These are phyloP conservation scores for Ephialtes manifestator DNA, from an alignment of 2,888 invertebrate species.

Conservation along the genomic window DNA sequence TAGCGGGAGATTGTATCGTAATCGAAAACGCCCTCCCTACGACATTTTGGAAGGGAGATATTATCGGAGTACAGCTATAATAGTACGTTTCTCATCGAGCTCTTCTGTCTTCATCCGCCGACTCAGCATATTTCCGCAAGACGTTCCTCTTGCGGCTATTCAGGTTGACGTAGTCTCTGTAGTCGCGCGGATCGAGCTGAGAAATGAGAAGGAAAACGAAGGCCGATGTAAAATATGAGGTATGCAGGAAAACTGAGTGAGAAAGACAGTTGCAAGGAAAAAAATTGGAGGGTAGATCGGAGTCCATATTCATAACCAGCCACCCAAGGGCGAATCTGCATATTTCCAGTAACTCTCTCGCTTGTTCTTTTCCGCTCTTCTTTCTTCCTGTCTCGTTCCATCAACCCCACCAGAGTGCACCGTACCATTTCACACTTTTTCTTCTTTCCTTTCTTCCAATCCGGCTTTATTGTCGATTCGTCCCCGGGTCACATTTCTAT, in stretches of 20 bases:
- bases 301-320: slow-evolving; percentile 54
- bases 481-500: slow-evolving; percentile 4
- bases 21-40: background rate
- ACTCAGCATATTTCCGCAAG: slow-evolving; percentile 9
- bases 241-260: slow-evolving; percentile 8
- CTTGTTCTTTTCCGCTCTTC: background rate
- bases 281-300: slow-evolving; percentile 45
- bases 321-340: slow-evolving; percentile 20
- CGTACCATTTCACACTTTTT: background rate
- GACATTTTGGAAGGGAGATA: background rate
- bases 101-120: background rate
- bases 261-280: slow-evolving; percentile 13
- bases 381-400: slow-evolving; percentile 26
- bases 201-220: slow-evolving; percentile 11
- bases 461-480: slow-evolving; percentile 45
- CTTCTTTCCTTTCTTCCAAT: slow-evolving; percentile 39
- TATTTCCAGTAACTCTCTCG: slow-evolving; percentile 34
- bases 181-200: background rate
- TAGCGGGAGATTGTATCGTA: background rate
- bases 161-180: background rate
- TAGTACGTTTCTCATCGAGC: background rate
- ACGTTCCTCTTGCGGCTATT: slow-evolving; percentile 6
- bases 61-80: slow-evolving; percentile 6
- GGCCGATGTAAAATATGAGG: slow-evolving; percentile 19
- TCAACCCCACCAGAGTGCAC: background rate